These are phyloP conservation scores for Penaeus japonicus DNA, from an alignment of 1,140 invertebrate species.

Conservation along the genomic window DNA sequence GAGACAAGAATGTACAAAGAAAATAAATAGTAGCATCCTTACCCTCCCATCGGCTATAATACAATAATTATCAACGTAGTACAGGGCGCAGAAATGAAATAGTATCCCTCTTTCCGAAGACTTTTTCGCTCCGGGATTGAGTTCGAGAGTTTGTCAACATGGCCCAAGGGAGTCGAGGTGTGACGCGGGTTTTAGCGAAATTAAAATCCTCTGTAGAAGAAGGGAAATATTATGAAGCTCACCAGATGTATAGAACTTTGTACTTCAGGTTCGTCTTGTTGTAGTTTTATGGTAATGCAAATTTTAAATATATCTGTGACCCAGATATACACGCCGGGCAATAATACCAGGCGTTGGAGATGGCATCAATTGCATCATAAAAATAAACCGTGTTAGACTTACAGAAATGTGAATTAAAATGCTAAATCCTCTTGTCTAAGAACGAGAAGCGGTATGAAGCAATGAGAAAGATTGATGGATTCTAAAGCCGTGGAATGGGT, in stretches of 20 bases:
- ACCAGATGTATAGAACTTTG: slow-evolving; percentile 95
- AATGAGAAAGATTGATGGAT: too few species aligned
- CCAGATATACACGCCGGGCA: not conserved
- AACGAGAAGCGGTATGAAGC: too few species aligned
- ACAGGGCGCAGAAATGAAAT: not conserved
- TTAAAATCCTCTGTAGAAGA: slow-evolving; percentile 81
- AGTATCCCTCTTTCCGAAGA: not conserved
- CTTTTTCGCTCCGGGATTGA: not conserved
- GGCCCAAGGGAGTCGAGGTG: slow-evolving; percentile 48
- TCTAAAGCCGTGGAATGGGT: too few species aligned
- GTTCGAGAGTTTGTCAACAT: slow-evolving; percentile 43
- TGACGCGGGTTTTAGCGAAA: slow-evolving; percentile 78
- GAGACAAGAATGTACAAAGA: too few species aligned
- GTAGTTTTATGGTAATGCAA: not conserved
- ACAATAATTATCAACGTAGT: not conserved
- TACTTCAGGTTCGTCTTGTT: slow-evolving; percentile 77
- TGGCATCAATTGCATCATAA: too few species aligned
- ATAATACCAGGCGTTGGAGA: not conserved
- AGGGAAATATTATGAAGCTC: slow-evolving; percentile 94
- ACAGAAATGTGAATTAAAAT: too few species aligned
- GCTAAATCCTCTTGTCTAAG: too few species aligned
- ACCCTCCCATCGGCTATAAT: too few species aligned
- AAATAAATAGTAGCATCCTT: too few species aligned
- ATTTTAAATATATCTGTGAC: not conserved
- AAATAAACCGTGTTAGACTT: too few species aligned